A percentile compares a stretch with the other conserved stretches of the same genome.
Conservation (phyloP, 2,888 invertebrate genomes). For the Trichogramma dendrolimi region DNA sequence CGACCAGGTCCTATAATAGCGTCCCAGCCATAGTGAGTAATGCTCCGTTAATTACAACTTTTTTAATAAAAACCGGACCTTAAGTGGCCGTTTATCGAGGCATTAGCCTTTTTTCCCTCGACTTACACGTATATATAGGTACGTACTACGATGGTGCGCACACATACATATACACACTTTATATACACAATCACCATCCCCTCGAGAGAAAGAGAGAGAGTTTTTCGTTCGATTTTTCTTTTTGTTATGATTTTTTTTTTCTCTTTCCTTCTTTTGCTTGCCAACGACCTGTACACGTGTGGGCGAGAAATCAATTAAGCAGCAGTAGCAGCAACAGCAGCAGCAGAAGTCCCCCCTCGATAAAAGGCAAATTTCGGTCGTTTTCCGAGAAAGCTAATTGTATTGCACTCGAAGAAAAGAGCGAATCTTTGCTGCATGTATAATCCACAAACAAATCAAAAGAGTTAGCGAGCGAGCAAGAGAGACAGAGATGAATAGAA, state of each 20-base stretch:
- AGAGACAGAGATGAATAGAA: neutral
- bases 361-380: too few relatives aligned
- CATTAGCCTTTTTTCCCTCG: constrained; percentile 15
- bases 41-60: constrained; percentile 30
- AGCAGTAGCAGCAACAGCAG: too few relatives aligned
- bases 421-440: too few relatives aligned
- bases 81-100: constrained; percentile 29
- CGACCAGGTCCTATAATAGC: neutral
- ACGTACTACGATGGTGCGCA: neutral
- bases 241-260: neutral
- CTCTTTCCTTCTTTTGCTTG: neutral
- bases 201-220: neutral
- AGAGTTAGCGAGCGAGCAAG: neutral
- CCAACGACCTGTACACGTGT: neutral
- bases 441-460: too few relatives aligned
- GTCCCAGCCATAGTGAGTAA: constrained; percentile 20
- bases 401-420: too few relatives aligned
- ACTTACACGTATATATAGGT: neutral
- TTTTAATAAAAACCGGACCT: constrained; percentile 29
- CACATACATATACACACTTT: neutral
- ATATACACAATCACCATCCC: neutral
- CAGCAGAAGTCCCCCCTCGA: too few relatives aligned
- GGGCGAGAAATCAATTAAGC: constrained; percentile 23
- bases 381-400: too few relatives aligned
- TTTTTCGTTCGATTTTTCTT: neutral